A percentile compares a stretch with the other conserved stretches of the same genome.
Evolutionary conservation across 2,113 vertebrate species (phyloP).

Genomic region (Tragelaphus buxtoni): DNA sequence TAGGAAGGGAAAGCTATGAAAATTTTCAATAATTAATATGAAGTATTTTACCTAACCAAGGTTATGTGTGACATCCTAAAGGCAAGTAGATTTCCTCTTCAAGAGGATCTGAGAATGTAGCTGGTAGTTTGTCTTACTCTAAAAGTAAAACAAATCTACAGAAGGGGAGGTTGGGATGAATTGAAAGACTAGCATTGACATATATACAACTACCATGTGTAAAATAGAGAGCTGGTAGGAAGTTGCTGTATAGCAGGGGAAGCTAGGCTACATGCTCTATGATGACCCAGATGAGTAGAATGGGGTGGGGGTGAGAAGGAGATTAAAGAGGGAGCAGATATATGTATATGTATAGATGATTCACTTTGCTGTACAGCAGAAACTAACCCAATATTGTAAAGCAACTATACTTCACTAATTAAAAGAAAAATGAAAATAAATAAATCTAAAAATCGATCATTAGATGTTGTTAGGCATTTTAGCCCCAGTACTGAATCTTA

Average conservation of each 20-base stretch:
- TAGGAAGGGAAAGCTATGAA: background rate
- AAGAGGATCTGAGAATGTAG: background rate
- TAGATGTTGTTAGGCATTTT: background rate
- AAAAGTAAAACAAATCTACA: background rate
- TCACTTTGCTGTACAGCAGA: background rate
- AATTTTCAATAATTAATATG: background rate
- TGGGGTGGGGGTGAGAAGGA: background rate
- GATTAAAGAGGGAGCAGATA: background rate
- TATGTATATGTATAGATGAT: background rate
- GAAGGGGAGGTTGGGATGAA: background rate
- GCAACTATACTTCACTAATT: background rate
- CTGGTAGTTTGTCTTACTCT: background rate
- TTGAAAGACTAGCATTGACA: background rate
- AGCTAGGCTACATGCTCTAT: background rate
- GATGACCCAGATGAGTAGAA: background rate
- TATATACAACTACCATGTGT: background rate
- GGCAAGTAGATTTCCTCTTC: background rate
- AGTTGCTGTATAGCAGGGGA: background rate
- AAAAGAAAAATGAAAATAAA: background rate
- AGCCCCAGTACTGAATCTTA: background rate
- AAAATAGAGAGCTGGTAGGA: background rate
- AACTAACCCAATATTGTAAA: background rate
- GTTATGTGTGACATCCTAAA: background rate
- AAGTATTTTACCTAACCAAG: background rate
- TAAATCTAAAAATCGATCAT: background rate